These are phyloP conservation scores for Lacanobia oleracea DNA, from an alignment of 2,888 invertebrate species.

Conservation along the genomic window DNA sequence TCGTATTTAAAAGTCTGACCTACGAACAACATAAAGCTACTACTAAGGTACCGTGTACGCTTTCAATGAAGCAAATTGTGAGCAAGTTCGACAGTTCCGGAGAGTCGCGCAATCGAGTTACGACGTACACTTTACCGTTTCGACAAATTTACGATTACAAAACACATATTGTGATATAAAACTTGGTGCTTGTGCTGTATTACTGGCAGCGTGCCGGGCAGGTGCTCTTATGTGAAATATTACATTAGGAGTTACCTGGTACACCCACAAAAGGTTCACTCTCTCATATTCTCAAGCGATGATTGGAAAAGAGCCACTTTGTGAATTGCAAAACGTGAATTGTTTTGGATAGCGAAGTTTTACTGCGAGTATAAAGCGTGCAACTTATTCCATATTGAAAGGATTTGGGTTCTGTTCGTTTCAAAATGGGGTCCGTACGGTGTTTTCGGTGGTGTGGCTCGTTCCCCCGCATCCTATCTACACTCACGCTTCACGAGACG, in stretches of 20 bases:
- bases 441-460: slow-evolving; percentile 27
- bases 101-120: slow-evolving; percentile 52
- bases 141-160: slow-evolving; percentile 88
- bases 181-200: slow-evolving; percentile 90
- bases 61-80: slow-evolving; percentile 60
- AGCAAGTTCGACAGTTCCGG: slow-evolving; percentile 55
- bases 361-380: slow-evolving; percentile 33
- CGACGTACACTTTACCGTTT: slow-evolving; percentile 86
- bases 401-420: slow-evolving; percentile 19
- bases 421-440: background rate
- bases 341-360: slow-evolving; percentile 40
- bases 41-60: slow-evolving; percentile 86
- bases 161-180: slow-evolving; percentile 90
- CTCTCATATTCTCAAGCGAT: slow-evolving; percentile 77
- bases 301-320: slow-evolving; percentile 70
- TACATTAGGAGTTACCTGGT: slow-evolving; percentile 87
- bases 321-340: slow-evolving; percentile 42
- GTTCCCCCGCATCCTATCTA: slow-evolving; percentile 61
- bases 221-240: slow-evolving; percentile 90
- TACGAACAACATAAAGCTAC: slow-evolving; percentile 90
- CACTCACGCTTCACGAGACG: slow-evolving; percentile 68
- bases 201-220: slow-evolving; percentile 91
- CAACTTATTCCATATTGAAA: slow-evolving; percentile 37
- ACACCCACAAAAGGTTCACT: slow-evolving; percentile 81
- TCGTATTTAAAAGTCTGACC: slow-evolving; percentile 80